Conservation (phyloP, 2,113 vertebrate species). For the Gallinago paraguaiae region DNA sequence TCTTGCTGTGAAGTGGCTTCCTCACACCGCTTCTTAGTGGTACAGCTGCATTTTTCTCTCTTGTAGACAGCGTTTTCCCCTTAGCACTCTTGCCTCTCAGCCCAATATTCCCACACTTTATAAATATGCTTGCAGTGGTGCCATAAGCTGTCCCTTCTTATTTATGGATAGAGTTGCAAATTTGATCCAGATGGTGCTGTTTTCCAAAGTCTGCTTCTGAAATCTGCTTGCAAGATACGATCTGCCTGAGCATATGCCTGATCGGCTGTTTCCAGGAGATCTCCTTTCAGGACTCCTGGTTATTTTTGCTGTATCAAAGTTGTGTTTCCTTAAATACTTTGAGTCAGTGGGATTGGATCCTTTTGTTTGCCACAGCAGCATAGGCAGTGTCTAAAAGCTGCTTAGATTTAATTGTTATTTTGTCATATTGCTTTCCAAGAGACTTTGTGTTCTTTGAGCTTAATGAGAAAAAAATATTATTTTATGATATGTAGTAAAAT, state of each 20-base stretch:
- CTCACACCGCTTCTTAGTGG: background rate
- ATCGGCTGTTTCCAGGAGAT: slow-evolving; percentile 39
- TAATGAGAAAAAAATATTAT: background rate
- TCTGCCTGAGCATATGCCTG: slow-evolving; percentile 73
- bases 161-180: slow-evolving; percentile 70
- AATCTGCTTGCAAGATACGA: slow-evolving; percentile 77
- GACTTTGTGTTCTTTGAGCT: background rate
- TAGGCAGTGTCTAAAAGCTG: background rate
- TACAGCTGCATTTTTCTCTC: background rate
- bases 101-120: background rate
- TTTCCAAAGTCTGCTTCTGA: slow-evolving; percentile 73
- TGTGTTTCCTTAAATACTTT: background rate
- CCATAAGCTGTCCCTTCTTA: slow-evolving; percentile 37
- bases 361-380: background rate
- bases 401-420: background rate
- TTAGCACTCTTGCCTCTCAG: background rate
- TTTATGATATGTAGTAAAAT: background rate
- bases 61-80: background rate
- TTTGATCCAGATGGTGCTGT: slow-evolving; percentile 83
- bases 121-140: slow-evolving; percentile 29
- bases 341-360: background rate
- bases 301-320: background rate
- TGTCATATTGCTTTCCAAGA: background rate
- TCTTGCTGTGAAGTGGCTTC: background rate
- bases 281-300: slow-evolving; percentile 37